Conservation (phyloP, 2,113 vertebrate species). For the Psilopsiagon aymara region DNA sequence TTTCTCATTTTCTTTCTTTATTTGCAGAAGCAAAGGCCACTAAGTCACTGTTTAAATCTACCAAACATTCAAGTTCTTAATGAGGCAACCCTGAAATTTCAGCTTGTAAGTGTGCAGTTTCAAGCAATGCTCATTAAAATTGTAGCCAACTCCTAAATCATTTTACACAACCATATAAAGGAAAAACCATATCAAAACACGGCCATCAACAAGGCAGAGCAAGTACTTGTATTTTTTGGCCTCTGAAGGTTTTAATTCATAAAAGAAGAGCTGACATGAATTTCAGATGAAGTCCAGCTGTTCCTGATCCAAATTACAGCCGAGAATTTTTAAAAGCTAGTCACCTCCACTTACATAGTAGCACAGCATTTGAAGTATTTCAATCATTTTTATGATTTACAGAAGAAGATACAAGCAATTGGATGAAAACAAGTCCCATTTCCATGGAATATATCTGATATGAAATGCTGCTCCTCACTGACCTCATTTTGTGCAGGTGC, state of each 20-base stretch:
- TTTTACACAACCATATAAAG: background rate
- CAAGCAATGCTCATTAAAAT: background rate
- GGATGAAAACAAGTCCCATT: background rate
- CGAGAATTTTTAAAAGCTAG: background rate
- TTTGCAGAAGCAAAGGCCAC: constrained; percentile 12
- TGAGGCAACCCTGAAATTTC: background rate
- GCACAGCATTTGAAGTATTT: background rate
- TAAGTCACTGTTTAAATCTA: background rate
- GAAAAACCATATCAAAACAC: background rate
- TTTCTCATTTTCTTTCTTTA: background rate
- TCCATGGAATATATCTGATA: background rate
- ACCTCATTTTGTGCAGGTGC: background rate
- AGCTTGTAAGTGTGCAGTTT: background rate
- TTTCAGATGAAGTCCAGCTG: background rate
- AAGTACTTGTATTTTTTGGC: background rate
- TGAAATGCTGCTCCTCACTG: background rate
- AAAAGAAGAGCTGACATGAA: background rate
- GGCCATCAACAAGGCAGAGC: background rate
- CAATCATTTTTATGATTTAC: background rate
- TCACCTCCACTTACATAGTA: background rate
- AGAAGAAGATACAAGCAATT: background rate
- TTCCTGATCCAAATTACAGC: background rate
- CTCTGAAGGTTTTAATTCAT: background rate
- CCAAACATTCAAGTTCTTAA: background rate
- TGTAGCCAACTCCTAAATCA: background rate